phyloP scores from a whole-genome alignment of 1,140 invertebrate genomes.

The Caenorhabditis elegans region WBcel235 BX284605.5:4341001-4341500 shows the following conservation, averaged over 20 bases:
- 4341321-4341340: too few species aligned
- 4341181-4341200: neutral
- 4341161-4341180: neutral
- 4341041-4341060: too few species aligned
- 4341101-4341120: conserved; percentile 50
- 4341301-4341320: neutral
- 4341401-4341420: neutral
- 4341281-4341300: neutral
- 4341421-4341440: neutral
- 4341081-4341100: conserved; percentile 58
- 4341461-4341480: neutral
- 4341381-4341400: neutral
- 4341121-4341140: conserved; percentile 57
- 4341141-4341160: conserved; percentile 46
- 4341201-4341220: conserved; percentile 8
- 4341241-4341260: neutral
- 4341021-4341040: too few species aligned
- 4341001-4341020: too few species aligned
- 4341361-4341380: too few species aligned
- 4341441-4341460: neutral
- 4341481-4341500: neutral
- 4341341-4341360: too few species aligned
- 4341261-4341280: neutral
- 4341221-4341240: neutral
- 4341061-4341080: conserved; percentile 58